These are phyloP conservation scores for Drosophila murphyi DNA, from an alignment of 1,140 invertebrate species.

Conservation along the genomic window DNA sequence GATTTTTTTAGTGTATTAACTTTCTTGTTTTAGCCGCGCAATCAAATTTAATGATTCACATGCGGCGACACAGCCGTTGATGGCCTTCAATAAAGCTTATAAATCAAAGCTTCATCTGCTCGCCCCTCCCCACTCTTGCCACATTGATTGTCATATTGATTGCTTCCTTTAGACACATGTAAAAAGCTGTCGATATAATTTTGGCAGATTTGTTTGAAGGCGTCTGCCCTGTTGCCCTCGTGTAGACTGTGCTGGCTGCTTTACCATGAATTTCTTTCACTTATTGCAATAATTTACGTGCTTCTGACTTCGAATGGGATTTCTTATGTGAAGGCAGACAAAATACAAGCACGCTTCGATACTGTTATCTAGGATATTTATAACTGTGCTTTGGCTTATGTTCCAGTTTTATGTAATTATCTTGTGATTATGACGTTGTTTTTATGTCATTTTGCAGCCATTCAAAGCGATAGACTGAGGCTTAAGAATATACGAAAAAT, in stretches of 20 bases:
- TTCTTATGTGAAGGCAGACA: neutral
- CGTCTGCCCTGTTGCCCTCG: conserved; percentile 10
- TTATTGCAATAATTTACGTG: conserved; percentile 29
- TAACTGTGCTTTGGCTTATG: neutral
- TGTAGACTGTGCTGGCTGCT: neutral
- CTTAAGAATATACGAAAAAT: neutral
- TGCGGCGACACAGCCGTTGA: conserved; percentile 22
- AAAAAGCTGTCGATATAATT: conserved; percentile 46
- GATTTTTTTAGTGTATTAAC: neutral
- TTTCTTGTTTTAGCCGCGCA: conserved; percentile 12
- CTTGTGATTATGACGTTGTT: neutral
- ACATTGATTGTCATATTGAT: conserved; percentile 36
- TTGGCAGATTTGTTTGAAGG: conserved; percentile 41
- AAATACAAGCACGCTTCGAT: neutral
- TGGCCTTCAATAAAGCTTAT: conserved; percentile 53
- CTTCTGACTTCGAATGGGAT: neutral
- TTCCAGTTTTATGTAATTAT: neutral
- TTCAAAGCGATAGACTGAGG: neutral
- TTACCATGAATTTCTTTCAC: conserved; percentile 14
- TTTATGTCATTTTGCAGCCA: neutral
- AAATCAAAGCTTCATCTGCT: conserved; percentile 42
- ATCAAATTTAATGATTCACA: conserved; percentile 52
- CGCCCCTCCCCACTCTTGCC: neutral
- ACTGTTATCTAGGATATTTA: conserved; percentile 6
- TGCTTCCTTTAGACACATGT: conserved; percentile 40